These are phyloP conservation scores for Eublepharis macularius DNA, from an alignment of 2,113 vertebrate genomes.

Conservation along the genomic window DNA sequence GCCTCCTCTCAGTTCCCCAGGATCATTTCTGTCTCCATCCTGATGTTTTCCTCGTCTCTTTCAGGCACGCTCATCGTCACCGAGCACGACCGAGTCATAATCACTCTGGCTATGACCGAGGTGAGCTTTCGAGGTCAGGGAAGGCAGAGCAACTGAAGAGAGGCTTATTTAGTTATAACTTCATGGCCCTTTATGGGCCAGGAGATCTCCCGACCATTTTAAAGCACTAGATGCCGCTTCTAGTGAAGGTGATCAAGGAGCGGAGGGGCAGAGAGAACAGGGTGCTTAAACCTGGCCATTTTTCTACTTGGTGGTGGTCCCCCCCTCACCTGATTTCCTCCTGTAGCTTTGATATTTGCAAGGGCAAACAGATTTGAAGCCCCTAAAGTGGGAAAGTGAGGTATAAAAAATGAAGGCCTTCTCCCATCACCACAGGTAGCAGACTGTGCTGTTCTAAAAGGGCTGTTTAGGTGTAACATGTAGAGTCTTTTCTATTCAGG, in stretches of 20 bases:
- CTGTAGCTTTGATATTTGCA: no score
- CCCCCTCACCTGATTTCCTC: no score
- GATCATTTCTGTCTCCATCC: not conserved
- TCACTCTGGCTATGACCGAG: constrained; percentile 62
- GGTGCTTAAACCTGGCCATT: not conserved
- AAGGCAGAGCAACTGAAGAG: not conserved
- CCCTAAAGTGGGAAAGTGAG: not conserved
- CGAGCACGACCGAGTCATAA: constrained; percentile 55
- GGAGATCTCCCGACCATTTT: no score
- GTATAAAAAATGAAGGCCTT: not conserved
- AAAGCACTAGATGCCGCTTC: not conserved
- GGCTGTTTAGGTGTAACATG: not conserved
- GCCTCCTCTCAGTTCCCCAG: not conserved
- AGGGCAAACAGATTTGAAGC: not conserved
- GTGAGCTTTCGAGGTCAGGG: constrained; percentile 42
- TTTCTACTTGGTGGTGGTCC: not conserved
- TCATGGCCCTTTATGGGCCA: not conserved
- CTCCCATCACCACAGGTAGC: not conserved
- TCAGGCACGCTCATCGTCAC: constrained; percentile 47
- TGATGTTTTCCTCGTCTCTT: constrained; percentile 15
- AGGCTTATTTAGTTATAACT: not conserved
- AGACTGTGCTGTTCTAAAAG: not conserved
- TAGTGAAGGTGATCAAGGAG: not conserved
- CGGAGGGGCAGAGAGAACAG: not conserved
- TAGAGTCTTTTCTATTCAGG: not conserved